Percentiles rank a stretch among this genome's conserved stretches.
These are phyloP conservation scores for Lasioglossum malachurum DNA, from an alignment of 2,888 invertebrate genomes.

Conservation along the genomic window DNA sequence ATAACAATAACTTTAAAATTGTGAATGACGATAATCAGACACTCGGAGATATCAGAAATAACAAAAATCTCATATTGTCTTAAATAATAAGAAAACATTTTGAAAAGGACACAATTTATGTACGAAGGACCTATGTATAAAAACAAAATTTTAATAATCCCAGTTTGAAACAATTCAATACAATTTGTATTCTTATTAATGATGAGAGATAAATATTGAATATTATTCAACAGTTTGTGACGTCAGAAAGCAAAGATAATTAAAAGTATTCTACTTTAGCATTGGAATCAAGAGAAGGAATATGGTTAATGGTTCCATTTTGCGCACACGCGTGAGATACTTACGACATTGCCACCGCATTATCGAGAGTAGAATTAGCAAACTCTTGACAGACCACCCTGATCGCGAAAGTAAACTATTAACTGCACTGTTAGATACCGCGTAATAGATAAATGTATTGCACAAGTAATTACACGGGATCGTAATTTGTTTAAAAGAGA, in stretches of 20 bases:
- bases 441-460: conserved; percentile 7
- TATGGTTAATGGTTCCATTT: background rate
- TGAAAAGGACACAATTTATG: background rate
- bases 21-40: too few species aligned
- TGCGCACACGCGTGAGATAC: background rate
- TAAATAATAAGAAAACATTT: background rate
- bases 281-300: background rate
- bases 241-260: background rate
- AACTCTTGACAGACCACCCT: background rate
- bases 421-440: background rate
- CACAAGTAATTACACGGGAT: background rate
- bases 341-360: conserved; percentile 11
- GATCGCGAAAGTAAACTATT: background rate
- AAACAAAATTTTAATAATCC: background rate
- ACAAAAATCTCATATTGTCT: too few species aligned
- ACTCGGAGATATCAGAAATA: too few species aligned
- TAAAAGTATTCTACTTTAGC: background rate
- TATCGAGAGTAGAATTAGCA: conserved; percentile 9
- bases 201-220: background rate
- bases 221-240: background rate
- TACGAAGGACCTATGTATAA: background rate
- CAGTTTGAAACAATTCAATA: too few species aligned
- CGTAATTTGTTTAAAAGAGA: conserved; percentile 1
- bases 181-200: background rate
- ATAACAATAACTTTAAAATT: too few species aligned